Base-by-base conservation (phyloP, 2,113 vertebrate genomes). In the Shinisaurus crocodilurus region DNA sequence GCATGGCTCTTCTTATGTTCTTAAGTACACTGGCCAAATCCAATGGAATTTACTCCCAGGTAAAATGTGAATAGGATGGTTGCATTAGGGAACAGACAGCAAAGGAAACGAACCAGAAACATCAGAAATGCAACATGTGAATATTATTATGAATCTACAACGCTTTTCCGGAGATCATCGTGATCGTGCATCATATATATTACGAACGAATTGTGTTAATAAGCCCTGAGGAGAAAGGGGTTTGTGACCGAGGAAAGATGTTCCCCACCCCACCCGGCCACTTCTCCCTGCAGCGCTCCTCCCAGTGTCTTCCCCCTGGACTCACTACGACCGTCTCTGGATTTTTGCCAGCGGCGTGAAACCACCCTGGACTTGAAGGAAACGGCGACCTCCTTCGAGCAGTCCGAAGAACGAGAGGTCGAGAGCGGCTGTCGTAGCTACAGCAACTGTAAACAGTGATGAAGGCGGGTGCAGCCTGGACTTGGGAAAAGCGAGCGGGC, bases 371-470 rank as follows among this genome's bases (percentile, higher is more conserved):
- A 18, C 29, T 84, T 67, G 72, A n/a, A 54, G 7, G 81, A 13
- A 54, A 57, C 1, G 50, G 29, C 1, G 6, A 27, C 32, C 10
- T 20, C 37, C 60, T 43, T 16, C n/a, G 8, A 83, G 60, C 83
- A 57, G 79, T 7, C 60, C 37, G 5, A 79, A 25, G 86, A 12
- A 45, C 5, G 3, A 48, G 72, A 20, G 40, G 81, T 3, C 60
- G 34, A 54, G 82, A 37, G 88, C 48, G 43, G 9, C 81, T 18
- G 72, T 12, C 3, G 89, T 90, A 90, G 82, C 89, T 85, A 90
- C 89, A 90, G 89, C 74, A 90, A 85, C 89, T 40, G 83, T 80
- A 43, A 80, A 86, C 82, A 90, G 60, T 12, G 2, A 9, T 2
- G 15, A 50, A 37, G 23, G n/a, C 72, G n/a, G n/a, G n/a, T 67